Evolutionary conservation across 2,888 invertebrate species (phyloP).

Genomic region (Anarsia innoxiella): DNA sequence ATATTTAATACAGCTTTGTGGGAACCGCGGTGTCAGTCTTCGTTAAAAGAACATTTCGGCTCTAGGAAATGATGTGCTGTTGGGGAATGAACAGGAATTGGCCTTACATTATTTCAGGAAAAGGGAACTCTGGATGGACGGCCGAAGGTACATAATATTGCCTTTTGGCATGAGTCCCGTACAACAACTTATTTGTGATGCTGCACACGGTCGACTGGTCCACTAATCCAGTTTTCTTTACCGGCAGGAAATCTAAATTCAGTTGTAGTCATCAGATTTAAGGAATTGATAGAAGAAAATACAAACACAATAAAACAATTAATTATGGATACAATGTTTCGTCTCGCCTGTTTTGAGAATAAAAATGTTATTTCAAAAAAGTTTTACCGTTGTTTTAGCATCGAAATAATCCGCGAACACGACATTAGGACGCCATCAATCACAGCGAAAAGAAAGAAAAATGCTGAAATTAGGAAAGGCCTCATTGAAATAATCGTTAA

Average conservation of each 20-base stretch:
- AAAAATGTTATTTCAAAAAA: no score
- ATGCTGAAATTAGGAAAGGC: no score
- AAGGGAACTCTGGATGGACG: no score
- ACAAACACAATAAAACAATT: background rate
- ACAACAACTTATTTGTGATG: background rate
- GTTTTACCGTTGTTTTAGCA: no score
- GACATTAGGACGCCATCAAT: conserved; percentile 6
- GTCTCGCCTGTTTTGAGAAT: no score
- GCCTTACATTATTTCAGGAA: no score
- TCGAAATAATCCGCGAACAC: conserved; percentile 1
- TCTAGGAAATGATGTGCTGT: conserved; percentile 2
- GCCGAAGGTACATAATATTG: no score
- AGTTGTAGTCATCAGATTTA: background rate
- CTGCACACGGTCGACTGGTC: background rate
- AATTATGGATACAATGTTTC: no score
- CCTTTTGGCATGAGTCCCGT: no score
- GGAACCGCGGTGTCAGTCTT: conserved; percentile 12
- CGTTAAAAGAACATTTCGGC: conserved; percentile 5
- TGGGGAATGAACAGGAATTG: background rate
- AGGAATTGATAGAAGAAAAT: background rate
- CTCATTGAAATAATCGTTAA: no score
- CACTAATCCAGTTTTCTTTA: background rate
- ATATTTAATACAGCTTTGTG: conserved; percentile 11
- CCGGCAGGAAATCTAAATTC: background rate
- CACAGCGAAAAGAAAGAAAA: background rate